These are phyloP conservation scores for Merops nubicus DNA, from an alignment of 2,113 vertebrate species.

Conservation along the genomic window DNA sequence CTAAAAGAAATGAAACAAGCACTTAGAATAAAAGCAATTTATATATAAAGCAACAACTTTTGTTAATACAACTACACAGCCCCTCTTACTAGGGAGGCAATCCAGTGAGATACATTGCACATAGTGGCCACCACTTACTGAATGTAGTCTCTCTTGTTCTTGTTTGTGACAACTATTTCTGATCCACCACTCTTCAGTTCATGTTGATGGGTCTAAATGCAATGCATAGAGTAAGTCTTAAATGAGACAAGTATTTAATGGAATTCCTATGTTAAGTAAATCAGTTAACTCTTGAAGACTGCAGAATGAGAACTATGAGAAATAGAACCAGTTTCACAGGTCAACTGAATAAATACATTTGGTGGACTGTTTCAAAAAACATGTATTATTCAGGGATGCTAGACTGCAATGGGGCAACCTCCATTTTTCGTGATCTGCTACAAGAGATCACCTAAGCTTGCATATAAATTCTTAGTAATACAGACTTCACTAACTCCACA, in stretches of 20 bases:
- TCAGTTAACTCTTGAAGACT: neutral
- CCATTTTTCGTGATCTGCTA: neutral
- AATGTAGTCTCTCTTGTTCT: conserved; percentile 97
- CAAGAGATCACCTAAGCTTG: neutral
- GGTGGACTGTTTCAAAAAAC: neutral
- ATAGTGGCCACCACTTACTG: conserved; percentile 81
- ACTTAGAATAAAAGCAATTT: neutral
- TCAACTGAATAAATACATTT: neutral
- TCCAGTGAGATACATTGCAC: neutral
- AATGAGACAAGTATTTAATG: neutral
- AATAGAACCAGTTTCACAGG: neutral
- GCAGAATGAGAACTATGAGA: neutral
- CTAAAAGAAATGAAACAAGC: conserved; percentile 66
- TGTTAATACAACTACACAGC: neutral
- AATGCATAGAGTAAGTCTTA: neutral
- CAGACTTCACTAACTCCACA: neutral
- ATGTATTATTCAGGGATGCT: neutral
- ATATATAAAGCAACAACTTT: neutral
- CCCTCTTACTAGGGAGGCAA: neutral
- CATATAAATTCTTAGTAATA: neutral
- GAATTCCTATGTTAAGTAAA: neutral
- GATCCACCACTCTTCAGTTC: conserved; percentile 89
- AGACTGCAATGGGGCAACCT: neutral
- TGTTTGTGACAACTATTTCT: conserved; percentile 91
- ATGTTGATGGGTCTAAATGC: conserved; percentile 91